Conservation (phyloP, 2,888 invertebrate species). For the Horisme vitalbata region DNA sequence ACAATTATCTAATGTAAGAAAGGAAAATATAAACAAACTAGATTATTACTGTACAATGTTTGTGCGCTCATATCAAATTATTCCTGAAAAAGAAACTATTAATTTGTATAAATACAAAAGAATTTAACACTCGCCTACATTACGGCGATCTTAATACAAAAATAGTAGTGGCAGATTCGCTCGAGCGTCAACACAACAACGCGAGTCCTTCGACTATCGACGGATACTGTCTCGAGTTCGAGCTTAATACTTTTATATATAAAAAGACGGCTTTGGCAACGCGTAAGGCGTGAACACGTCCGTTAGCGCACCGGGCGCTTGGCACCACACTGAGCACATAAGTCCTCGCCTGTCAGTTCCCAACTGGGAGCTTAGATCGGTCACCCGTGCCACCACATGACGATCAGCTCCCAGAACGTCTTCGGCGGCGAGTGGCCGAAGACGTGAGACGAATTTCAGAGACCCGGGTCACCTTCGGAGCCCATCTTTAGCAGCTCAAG, state of each 20-base stretch:
- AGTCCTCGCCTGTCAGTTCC: slow-evolving; percentile 74
- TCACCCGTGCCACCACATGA: slow-evolving; percentile 84
- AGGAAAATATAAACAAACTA: slow-evolving; percentile 57
- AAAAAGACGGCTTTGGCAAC: slow-evolving; percentile 78
- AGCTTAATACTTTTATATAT: slow-evolving; percentile 57
- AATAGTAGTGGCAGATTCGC: slow-evolving; percentile 70
- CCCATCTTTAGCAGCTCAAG: slow-evolving; percentile 94
- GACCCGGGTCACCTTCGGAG: slow-evolving; percentile 86
- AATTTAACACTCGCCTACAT: slow-evolving; percentile 55
- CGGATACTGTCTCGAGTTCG: slow-evolving; percentile 70
- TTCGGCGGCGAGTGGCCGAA: slow-evolving; percentile 87
- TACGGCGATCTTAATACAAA: slow-evolving; percentile 73
- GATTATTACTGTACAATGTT: slow-evolving; percentile 69
- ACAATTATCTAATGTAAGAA: slow-evolving; percentile 55
- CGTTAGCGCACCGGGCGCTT: slow-evolving; percentile 68
- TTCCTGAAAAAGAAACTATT: slow-evolving; percentile 61
- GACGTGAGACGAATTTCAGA: slow-evolving; percentile 87
- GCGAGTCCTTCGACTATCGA: slow-evolving; percentile 62
- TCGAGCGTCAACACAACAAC: slow-evolving; percentile 62
- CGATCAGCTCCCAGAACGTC: slow-evolving; percentile 84
- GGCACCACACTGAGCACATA: slow-evolving; percentile 77
- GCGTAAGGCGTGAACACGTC: slow-evolving; percentile 66
- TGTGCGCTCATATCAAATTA: slow-evolving; percentile 79
- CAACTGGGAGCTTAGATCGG: slow-evolving; percentile 70
- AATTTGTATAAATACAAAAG: slow-evolving; percentile 61